phyloP scores from a whole-genome alignment of 2,797 vertebrate species.

The Chaunax sp. region DNA sequence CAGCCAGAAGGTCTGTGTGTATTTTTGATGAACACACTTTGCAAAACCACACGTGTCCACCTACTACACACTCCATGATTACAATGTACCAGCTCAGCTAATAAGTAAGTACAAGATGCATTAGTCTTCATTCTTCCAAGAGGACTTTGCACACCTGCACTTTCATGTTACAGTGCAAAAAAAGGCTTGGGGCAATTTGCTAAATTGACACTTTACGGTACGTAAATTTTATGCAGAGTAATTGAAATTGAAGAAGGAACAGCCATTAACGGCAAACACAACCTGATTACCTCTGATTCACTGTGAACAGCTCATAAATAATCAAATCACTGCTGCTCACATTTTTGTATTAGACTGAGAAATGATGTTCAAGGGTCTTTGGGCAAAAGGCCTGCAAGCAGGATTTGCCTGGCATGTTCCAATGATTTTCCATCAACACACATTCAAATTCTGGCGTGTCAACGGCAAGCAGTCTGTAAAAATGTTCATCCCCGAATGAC shows the following conservation, averaged over 20 bases:
- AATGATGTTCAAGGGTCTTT: constrained; percentile 38
- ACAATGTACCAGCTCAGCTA: constrained; percentile 25
- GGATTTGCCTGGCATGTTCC: constrained; percentile 50
- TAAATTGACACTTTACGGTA: constrained; percentile 42
- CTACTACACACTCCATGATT: constrained; percentile 6
- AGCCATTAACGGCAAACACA: constrained; percentile 27
- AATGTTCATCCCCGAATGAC: constrained; percentile 63
- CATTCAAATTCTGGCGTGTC: constrained; percentile 48
- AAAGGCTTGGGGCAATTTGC: constrained; percentile 38
- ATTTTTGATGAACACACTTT: no score
- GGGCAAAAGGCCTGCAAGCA: constrained; percentile 27
- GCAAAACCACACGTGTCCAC: not conserved
- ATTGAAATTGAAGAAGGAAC: constrained; percentile 58
- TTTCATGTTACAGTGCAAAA: constrained; percentile 19
- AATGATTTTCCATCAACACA: constrained; percentile 56
- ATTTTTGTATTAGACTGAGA: constrained; percentile 25
- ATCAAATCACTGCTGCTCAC: constrained; percentile 11
- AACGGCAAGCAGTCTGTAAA: constrained; percentile 48
- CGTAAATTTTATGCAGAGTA: constrained; percentile 41
- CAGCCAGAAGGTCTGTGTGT: no score
- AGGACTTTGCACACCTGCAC: constrained; percentile 30
- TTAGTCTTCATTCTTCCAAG: constrained; percentile 2
- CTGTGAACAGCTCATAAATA: constrained; percentile 30
- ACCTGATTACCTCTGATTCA: constrained; percentile 46
- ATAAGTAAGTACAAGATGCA: constrained; percentile 9